Percentiles rank a stretch among this genome's conserved stretches.
Evolutionary conservation across 2,797 vertebrate species (phyloP).

Genomic region (Hypotaenidia philippensis): DNA sequence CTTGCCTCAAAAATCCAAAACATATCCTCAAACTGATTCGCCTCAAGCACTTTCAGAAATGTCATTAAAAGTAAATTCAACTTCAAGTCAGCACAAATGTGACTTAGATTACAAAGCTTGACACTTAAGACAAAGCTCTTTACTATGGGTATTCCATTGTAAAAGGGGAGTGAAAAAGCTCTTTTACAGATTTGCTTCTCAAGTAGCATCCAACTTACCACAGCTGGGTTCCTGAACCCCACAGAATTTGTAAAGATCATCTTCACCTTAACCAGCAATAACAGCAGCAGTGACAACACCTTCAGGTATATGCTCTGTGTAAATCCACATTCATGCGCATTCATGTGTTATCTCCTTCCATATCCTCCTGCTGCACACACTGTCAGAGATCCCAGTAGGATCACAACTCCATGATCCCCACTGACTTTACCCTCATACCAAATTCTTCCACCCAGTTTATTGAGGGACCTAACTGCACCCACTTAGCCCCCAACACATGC

Average conservation of each 20-base stretch:
- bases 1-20: too few species aligned
- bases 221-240: not conserved
- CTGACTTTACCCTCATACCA: not conserved
- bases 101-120: not conserved
- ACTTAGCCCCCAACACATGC: not conserved
- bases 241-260: not conserved
- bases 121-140: not conserved
- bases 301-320: not conserved
- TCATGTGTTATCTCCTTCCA: not conserved
- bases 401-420: not conserved
- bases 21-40: not conserved
- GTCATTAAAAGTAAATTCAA: not conserved
- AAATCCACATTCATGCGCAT: not conserved
- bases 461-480: not conserved
- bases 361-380: not conserved
- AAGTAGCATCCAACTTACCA: not conserved
- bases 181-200: not conserved
- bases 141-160: not conserved
- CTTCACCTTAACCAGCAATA: not conserved
- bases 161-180: not conserved
- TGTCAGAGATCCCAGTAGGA: not conserved
- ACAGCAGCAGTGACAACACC: not conserved
- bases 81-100: not conserved
- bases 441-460: not conserved
- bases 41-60: not conserved